Base-by-base conservation (phyloP, 2,113 vertebrate species). In the Chionomys nivalis region DNA sequence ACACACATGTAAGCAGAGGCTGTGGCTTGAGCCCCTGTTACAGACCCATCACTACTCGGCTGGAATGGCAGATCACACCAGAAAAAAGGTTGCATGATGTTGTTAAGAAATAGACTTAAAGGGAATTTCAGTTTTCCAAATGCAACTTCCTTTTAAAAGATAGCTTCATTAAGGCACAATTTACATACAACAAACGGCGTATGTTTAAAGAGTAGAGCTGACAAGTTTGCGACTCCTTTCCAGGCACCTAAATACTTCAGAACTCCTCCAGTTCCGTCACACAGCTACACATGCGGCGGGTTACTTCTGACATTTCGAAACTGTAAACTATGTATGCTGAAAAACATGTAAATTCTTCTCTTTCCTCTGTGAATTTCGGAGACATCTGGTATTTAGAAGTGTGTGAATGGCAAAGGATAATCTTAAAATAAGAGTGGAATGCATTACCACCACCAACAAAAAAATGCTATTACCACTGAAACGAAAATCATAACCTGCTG, bases 381-480 rank as follows among this genome's bases (percentile, higher is more conserved):
- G 31, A 89, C 0, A 79, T 44, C 95, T 88, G 47, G 79, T 68
- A 70, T 44, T 81, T 36, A 31, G 63, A 94, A 75, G 61, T 52
- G 9, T 92, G 75, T 66, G 47, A 89, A 66, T 49, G 23, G 33
- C 79, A 58, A 87, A 33, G 77, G 72, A 87, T 49, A n/a, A 42
- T 47, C 86, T 72, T 87, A 61, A 93, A 90, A 73, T 49, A 87
- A 77, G 31, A 94, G 79, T 19, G 14, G 76, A 82, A 94, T 61
- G 70, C 0, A 83, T 47, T 79, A 82, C 61, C 83, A 14, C 49
- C n/a, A 47, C 3, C 47, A 17, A 21, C 44, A 52, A 79, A 70
- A 85, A 83, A 88, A 55, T 61, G 31, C 58, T 72, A 88, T 39
- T 42, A 52, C 16, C 61, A 44, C 55, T 92, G 12, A 79, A 87